Evolutionary conservation across 1,140 invertebrate species (phyloP).

Genomic region (Drosophila subobscura): DNA sequence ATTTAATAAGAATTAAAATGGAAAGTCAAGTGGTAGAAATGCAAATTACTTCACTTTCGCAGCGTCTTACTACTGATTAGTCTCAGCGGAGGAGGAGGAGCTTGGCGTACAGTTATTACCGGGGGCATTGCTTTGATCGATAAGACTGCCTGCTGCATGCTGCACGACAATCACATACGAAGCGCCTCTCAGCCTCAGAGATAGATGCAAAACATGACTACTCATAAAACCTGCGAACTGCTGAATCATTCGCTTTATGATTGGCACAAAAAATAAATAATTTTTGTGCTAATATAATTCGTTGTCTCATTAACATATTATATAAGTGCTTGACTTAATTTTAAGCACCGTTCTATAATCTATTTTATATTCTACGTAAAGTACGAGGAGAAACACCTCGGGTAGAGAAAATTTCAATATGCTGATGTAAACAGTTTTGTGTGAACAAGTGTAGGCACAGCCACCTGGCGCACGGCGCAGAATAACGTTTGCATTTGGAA

Average conservation of each 20-base stretch:
- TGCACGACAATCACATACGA: neutral
- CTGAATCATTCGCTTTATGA: constrained; percentile 35
- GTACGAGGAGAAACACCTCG: no score
- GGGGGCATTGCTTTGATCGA: no score
- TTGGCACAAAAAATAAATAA: constrained; percentile 12
- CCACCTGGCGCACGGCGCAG: constrained; percentile 26
- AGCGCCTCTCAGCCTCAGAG: neutral
- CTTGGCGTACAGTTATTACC: no score
- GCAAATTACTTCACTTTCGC: no score
- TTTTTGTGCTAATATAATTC: constrained; percentile 17
- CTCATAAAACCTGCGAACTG: constrained; percentile 1
- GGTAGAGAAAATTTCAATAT: constrained; percentile 6
- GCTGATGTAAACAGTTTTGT: constrained; percentile 8
- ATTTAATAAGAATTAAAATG: no score
- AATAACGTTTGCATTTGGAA: constrained; percentile 22
- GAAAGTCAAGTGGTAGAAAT: no score
- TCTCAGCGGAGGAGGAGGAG: no score
- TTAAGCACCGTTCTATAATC: constrained; percentile 21
- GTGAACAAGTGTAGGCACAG: constrained; percentile 11
- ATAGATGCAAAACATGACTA: neutral
- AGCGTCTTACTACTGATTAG: no score
- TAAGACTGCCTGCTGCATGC: neutral
- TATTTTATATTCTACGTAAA: no score
- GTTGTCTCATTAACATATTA: constrained; percentile 4
- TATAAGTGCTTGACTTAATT: constrained; percentile 1